phyloP scores from a whole-genome alignment of 1,140 invertebrate species.

The Cotesia vestalis region DNA sequence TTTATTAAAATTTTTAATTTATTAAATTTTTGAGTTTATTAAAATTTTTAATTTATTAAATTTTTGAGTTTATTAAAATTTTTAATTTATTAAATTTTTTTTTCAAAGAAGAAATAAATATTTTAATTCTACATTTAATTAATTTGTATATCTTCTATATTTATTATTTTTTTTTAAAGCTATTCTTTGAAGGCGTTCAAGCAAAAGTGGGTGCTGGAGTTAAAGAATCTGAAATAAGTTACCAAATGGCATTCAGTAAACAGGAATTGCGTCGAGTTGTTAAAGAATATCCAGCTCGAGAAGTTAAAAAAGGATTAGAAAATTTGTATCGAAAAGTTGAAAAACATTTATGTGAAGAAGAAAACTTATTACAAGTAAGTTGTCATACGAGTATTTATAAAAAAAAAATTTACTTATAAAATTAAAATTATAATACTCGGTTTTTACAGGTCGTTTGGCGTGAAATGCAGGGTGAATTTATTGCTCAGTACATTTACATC shows the following conservation, averaged over 20 bases:
- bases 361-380: conserved; percentile 87
- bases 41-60: too few species aligned
- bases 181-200: conserved; percentile 95
- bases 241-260: conserved; percentile 97
- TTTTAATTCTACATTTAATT: too few species aligned
- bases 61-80: too few species aligned
- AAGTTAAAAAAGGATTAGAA: conserved; percentile 96
- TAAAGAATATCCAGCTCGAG: conserved; percentile 92
- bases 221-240: conserved; percentile 96
- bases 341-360: conserved; percentile 95
- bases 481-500: conserved; percentile 94
- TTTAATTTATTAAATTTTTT: too few species aligned
- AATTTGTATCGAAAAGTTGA: conserved; percentile 96
- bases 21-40: too few species aligned
- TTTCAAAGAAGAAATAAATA: too few species aligned
- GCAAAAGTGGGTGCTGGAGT: conserved; percentile 90
- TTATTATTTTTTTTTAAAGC: conserved; percentile 68
- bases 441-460: conserved; percentile 90
- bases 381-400: conserved; percentile 8
- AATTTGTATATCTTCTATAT: not conserved
- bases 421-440: conserved; percentile 24
- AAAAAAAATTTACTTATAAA: conserved; percentile 25
- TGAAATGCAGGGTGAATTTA: conserved; percentile 99
- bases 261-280: conserved; percentile 96
- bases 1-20: too few species aligned